Evolutionary conservation across 2,113 vertebrate genomes (phyloP).

Genomic region (Oreochromis spilurus): DNA sequence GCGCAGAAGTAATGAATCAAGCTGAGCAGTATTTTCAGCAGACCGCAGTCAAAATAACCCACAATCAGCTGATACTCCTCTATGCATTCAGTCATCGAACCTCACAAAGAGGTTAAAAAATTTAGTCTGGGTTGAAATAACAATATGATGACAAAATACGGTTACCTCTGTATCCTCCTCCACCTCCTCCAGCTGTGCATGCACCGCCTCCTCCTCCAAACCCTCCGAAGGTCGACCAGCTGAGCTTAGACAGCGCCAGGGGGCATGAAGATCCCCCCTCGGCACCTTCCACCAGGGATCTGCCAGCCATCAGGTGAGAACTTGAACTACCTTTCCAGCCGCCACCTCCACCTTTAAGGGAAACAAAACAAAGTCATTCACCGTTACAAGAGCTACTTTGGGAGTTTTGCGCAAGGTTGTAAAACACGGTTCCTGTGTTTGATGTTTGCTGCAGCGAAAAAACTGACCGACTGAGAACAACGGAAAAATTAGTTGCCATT

Average conservation of each 20-base stretch:
- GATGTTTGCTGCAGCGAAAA: neutral
- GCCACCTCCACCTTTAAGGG: slow-evolving; percentile 78
- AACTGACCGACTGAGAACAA: neutral
- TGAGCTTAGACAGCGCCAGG: slow-evolving; percentile 75
- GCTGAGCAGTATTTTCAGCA: neutral
- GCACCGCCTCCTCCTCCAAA: slow-evolving; percentile 88
- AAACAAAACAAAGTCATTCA: neutral
- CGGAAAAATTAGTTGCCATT: neutral
- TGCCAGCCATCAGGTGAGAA: slow-evolving; percentile 68
- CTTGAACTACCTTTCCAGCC: slow-evolving; percentile 76
- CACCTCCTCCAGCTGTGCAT: slow-evolving; percentile 84
- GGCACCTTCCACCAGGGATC: slow-evolving; percentile 78
- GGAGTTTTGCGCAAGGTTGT: neutral
- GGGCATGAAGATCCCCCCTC: slow-evolving; percentile 81
- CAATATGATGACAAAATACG: neutral
- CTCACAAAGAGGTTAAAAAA: neutral
- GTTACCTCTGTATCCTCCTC: slow-evolving; percentile 85
- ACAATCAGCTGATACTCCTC: neutral
- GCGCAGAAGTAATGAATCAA: neutral
- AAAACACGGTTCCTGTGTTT: neutral
- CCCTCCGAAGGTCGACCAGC: slow-evolving; percentile 83
- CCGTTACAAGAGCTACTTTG: neutral
- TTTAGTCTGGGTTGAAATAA: neutral
- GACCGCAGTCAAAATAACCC: neutral
- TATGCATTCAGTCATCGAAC: neutral